Conservation (phyloP, 2,888 invertebrate genomes). For the Mechanitis mazaeus region DNA sequence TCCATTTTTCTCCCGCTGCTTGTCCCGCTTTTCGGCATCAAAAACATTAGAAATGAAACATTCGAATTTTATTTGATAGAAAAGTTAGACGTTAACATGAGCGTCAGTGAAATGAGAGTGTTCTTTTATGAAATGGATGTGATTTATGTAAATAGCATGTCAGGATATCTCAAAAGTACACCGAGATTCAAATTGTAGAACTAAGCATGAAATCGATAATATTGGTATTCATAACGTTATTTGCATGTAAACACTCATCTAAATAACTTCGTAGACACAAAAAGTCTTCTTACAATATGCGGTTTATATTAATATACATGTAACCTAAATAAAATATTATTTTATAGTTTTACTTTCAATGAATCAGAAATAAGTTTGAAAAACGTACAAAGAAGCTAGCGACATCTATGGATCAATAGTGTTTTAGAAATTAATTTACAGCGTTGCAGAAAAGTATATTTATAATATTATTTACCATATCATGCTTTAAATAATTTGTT, state of each 20-base stretch:
- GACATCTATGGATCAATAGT: constrained; percentile 12
- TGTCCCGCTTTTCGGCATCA: constrained; percentile 33
- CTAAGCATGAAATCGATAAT: constrained; percentile 24
- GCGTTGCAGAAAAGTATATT: too few species aligned
- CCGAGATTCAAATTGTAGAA: constrained; percentile 19
- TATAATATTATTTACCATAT: too few species aligned
- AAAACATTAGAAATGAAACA: constrained; percentile 43
- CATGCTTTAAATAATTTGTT: too few species aligned
- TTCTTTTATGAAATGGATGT: constrained; percentile 49
- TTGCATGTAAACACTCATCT: constrained; percentile 26
- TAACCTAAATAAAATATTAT: not conserved
- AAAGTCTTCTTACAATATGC: not conserved
- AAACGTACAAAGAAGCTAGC: constrained; percentile 8
- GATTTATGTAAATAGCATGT: constrained; percentile 51
- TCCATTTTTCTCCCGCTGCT: constrained; percentile 50
- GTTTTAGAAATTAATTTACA: not conserved
- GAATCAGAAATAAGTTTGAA: too few species aligned
- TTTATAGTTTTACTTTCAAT: not conserved
- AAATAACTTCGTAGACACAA: constrained; percentile 49
- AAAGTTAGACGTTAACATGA: constrained; percentile 39
- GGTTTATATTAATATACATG: not conserved
- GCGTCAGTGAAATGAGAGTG: constrained; percentile 31
- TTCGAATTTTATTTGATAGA: constrained; percentile 45
- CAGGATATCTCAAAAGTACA: constrained; percentile 33
- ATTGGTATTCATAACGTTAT: constrained; percentile 25